Evolutionary conservation across 2,797 vertebrate genomes (phyloP).

Genomic region (Anniella stebbinsi): DNA sequence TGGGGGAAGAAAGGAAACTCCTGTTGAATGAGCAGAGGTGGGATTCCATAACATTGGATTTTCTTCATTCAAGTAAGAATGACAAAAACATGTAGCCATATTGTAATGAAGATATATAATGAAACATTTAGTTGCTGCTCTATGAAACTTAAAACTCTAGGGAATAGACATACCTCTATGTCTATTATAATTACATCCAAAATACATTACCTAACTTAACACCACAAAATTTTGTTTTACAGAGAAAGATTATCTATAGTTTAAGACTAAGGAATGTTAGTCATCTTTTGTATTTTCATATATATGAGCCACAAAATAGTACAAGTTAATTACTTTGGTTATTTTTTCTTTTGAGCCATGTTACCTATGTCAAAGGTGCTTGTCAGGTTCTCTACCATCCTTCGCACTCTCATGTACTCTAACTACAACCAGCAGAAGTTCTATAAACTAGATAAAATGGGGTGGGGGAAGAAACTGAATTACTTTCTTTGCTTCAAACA

Average conservation of each 20-base stretch:
- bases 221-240: slow-evolving; percentile 16
- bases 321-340: background rate
- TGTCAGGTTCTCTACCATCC: slow-evolving; percentile 22
- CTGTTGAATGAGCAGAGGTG: too few species aligned
- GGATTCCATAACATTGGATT: too few species aligned
- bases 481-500: slow-evolving; percentile 30
- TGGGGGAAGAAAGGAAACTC: too few species aligned
- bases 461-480: slow-evolving; percentile 13
- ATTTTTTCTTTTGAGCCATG: slow-evolving; percentile 5
- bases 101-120: background rate
- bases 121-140: background rate
- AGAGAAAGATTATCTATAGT: background rate
- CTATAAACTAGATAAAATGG: slow-evolving; percentile 43
- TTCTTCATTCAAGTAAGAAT: background rate
- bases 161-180: background rate
- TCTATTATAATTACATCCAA: background rate
- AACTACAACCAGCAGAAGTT: slow-evolving; percentile 45
- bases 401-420: slow-evolving; percentile 25
- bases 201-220: background rate
- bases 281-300: background rate
- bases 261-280: background rate
- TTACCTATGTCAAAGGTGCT: slow-evolving; percentile 45
- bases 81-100: background rate
- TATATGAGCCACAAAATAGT: slow-evolving; percentile 17
- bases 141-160: background rate